These are phyloP conservation scores for Apistogramma diplotaenia DNA, from an alignment of 2,113 vertebrate genomes.

Conservation along the genomic window DNA sequence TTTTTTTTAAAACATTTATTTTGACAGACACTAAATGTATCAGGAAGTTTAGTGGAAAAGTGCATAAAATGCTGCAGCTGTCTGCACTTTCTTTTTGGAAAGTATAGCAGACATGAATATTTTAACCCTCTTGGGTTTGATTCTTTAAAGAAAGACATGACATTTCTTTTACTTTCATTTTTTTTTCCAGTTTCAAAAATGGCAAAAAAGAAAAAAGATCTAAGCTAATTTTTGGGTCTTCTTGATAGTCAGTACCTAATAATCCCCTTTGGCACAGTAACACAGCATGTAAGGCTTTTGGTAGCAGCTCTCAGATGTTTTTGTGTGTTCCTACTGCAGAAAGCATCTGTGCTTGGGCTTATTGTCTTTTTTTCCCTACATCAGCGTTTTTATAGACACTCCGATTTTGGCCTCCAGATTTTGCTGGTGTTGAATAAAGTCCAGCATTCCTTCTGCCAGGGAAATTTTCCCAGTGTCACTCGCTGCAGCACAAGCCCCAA, in stretches of 20 bases:
- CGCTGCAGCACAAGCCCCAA: background rate
- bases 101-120: background rate
- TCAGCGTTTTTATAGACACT: background rate
- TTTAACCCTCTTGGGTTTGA: background rate
- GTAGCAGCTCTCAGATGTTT: background rate
- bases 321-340: background rate
- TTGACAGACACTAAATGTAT: background rate
- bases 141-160: background rate
- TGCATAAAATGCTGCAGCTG: background rate
- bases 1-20: too few species aligned
- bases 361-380: background rate
- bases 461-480: background rate
- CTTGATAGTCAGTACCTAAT: background rate
- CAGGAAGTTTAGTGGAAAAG: background rate
- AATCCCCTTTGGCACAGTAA: background rate
- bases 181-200: background rate
- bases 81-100: background rate
- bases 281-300: background rate
- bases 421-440: background rate
- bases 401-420: background rate
- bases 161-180: background rate
- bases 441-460: background rate
- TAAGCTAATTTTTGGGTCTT: background rate
- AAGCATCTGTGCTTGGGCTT: background rate
- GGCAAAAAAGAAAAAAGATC: fast-evolving